Percentiles rank a stretch among this genome's conserved stretches.
Conservation (phyloP, 1,140 invertebrate genomes). For the Drosophila neocordata region DNA sequence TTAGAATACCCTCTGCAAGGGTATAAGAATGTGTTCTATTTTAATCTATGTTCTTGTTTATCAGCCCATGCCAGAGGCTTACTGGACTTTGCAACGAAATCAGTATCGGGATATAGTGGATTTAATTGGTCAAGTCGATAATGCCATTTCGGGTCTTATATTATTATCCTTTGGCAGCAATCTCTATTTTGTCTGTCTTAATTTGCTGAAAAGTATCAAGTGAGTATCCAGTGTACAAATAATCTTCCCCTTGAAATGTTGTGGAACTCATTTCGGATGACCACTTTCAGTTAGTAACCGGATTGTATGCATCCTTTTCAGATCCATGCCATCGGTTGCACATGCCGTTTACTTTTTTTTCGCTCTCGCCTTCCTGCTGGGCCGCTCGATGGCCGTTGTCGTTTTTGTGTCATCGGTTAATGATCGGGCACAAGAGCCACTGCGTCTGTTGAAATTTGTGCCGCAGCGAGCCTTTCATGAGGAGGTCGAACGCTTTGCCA, state of each 20-base stretch:
- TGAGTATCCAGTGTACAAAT: conserved; percentile 38
- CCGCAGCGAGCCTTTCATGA: conserved; percentile 84
- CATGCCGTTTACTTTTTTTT: conserved; percentile 85
- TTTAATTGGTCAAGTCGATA: conserved; percentile 65
- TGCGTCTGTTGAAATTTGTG: conserved; percentile 84
- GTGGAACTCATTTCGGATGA: no score
- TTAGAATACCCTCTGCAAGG: conserved; percentile 66
- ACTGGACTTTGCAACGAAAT: conserved; percentile 56
- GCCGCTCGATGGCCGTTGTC: conserved; percentile 85
- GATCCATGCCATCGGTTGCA: conserved; percentile 69
- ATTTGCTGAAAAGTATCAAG: conserved; percentile 77
- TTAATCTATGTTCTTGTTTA: not conserved
- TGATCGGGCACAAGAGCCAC: conserved; percentile 84
- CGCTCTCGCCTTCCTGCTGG: conserved; percentile 85
- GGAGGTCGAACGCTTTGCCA: conserved; percentile 85
- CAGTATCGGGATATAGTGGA: conserved; percentile 69
- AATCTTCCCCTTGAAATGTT: no score
- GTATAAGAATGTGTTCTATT: conserved; percentile 79
- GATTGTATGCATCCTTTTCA: conserved; percentile 8
- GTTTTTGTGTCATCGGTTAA: conserved; percentile 85
- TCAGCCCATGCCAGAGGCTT: conserved; percentile 58
- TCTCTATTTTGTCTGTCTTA: conserved; percentile 79
- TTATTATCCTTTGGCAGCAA: conserved; percentile 76
- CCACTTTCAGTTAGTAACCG: not conserved
- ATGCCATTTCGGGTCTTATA: conserved; percentile 68